A percentile compares a stretch with the other conserved stretches of the same genome.
Evolutionary conservation across 2,797 vertebrate species (phyloP).

Genomic region (Pseudochirops cupreus): DNA sequence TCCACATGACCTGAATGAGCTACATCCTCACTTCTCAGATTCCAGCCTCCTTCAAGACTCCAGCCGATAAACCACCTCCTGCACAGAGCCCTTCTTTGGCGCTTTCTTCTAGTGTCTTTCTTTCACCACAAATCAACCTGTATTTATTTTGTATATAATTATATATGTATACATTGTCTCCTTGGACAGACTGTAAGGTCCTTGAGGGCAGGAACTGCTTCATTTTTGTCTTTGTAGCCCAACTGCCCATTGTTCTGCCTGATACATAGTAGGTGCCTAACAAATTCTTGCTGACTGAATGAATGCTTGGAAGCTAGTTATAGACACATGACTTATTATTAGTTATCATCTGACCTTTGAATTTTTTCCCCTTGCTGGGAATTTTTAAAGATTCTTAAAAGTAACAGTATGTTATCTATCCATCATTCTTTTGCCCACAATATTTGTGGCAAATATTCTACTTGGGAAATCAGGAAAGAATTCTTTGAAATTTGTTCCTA

Average conservation of each 20-base stretch:
- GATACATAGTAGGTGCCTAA: neutral
- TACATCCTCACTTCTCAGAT: neutral
- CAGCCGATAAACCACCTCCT: neutral
- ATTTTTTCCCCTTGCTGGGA: neutral
- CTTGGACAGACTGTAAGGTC: neutral
- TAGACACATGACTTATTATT: neutral
- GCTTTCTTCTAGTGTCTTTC: neutral
- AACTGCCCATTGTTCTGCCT: neutral
- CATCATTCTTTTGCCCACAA: neutral
- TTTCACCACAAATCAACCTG: neutral
- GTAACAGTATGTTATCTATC: neutral
- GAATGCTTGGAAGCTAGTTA: neutral
- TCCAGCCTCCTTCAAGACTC: neutral
- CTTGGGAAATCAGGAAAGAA: neutral
- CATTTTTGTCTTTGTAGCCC: neutral
- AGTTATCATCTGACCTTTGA: neutral
- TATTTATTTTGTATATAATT: neutral
- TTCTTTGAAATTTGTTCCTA: neutral
- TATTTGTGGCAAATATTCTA: neutral
- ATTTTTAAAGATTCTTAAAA: neutral
- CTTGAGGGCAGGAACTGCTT: neutral
- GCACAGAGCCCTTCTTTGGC: neutral
- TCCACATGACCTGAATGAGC: neutral
- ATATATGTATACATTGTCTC: neutral
- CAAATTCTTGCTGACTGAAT: neutral